Conservation (phyloP, 2,888 invertebrate genomes). For the Xiphydria camelus region DNA sequence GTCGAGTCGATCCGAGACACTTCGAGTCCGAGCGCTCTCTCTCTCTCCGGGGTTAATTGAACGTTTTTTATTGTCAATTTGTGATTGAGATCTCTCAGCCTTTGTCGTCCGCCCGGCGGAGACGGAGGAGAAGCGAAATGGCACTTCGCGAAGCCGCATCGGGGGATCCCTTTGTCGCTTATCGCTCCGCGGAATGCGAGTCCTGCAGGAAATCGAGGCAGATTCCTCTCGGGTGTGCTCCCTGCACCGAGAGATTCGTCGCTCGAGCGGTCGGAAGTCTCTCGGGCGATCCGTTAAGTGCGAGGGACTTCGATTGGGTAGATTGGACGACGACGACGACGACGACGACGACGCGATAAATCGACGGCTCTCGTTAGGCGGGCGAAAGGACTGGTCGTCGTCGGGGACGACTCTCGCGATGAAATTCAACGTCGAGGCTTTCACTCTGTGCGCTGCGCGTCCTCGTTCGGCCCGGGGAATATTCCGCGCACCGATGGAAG, state of each 20-base stretch:
- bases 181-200: constrained; percentile 31
- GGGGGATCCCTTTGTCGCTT: constrained; percentile 46
- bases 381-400: constrained; percentile 10
- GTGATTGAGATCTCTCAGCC: constrained; percentile 47
- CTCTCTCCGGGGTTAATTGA: constrained; percentile 51
- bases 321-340: constrained; percentile 3
- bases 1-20: constrained; percentile 31
- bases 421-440: too few relatives aligned
- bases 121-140: constrained; percentile 33
- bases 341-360: constrained; percentile 14
- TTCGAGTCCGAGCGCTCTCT: constrained; percentile 25
- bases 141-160: constrained; percentile 43
- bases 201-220: too few relatives aligned
- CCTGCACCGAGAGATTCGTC: too few relatives aligned
- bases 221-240: too few relatives aligned
- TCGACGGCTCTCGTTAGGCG: too few relatives aligned
- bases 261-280: too few relatives aligned
- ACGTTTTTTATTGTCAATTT: constrained; percentile 58
- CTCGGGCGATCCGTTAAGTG: too few relatives aligned
- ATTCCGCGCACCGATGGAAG: background rate
- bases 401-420: constrained; percentile 2
- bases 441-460: too few relatives aligned
- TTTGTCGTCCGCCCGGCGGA: constrained; percentile 6
- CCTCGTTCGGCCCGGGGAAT: too few relatives aligned
- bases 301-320: too few relatives aligned